Conservation (phyloP, 2,113 vertebrate species). For the Upupa epops region DNA sequence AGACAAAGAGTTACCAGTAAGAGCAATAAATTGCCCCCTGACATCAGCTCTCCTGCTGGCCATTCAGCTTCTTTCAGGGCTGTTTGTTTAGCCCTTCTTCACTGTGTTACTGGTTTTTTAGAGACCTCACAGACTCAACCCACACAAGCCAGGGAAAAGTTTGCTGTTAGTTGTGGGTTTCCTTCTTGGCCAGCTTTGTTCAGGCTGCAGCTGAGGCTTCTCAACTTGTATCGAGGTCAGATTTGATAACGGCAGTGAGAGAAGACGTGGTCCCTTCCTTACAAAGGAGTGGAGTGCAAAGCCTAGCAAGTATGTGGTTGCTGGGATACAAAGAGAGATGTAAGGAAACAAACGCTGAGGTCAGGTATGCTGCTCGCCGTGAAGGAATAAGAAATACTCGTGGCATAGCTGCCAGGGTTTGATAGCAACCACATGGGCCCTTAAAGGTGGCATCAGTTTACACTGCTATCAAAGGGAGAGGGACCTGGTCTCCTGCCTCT, state of each 20-base stretch:
- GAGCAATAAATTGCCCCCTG: background rate
- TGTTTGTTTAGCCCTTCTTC: background rate
- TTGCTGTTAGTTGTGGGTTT: background rate
- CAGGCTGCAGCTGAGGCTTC: background rate
- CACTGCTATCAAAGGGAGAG: background rate
- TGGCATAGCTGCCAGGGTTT: background rate
- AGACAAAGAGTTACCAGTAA: background rate
- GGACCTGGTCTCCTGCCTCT: background rate
- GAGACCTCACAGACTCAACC: background rate
- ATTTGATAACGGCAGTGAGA: background rate
- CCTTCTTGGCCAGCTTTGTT: background rate
- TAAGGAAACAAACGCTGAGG: conserved; percentile 10
- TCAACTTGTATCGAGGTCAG: conserved; percentile 22
- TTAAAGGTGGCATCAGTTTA: background rate
- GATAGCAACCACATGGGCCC: background rate
- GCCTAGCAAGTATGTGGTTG: background rate
- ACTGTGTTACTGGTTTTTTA: too few relatives aligned
- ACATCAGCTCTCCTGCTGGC: background rate
- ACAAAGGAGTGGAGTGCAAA: background rate
- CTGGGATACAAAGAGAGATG: conserved; percentile 6
- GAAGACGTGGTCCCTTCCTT: background rate
- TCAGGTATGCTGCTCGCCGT: background rate
- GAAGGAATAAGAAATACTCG: background rate
- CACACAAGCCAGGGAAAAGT: background rate
- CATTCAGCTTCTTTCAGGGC: background rate